phyloP scores from a whole-genome alignment of 92 coral and sea anemone genomes.

The Heteractis magnifica region DNA sequence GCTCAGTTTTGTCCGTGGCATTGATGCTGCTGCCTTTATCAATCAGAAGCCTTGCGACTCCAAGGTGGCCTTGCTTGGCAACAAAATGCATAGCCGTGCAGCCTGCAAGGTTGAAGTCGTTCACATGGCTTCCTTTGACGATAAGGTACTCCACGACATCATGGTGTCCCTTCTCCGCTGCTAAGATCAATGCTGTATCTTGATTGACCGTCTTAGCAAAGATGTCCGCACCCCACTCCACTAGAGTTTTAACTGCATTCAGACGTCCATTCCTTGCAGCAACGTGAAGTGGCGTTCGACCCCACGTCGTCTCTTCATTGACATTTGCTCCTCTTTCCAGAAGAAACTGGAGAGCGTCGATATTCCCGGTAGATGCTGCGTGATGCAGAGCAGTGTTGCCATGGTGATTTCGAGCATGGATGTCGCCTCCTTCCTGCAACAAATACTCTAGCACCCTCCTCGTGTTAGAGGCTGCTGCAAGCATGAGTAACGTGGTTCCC shows the following conservation, averaged over 20 bases:
- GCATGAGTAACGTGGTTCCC: conserved; percentile 49
- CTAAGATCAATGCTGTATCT: conserved; percentile 63
- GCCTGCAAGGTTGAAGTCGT: conserved; percentile 52
- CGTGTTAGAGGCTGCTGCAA: conserved; percentile 58
- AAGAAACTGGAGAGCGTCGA: conserved; percentile 35
- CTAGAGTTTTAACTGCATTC: conserved; percentile 29
- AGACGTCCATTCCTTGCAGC: conserved; percentile 57
- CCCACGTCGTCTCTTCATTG: conserved; percentile 64
- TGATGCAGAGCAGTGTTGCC: conserved; percentile 57
- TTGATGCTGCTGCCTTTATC: conserved; percentile 46
- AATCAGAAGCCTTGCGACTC: conserved; percentile 46
- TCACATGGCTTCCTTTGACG: conserved; percentile 40
- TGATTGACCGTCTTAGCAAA: conserved; percentile 50
- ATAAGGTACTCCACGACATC: conserved; percentile 49
- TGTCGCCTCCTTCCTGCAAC: conserved; percentile 45
- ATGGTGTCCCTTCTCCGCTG: conserved; percentile 61
- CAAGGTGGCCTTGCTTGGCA: conserved; percentile 53
- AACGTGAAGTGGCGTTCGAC: conserved; percentile 61
- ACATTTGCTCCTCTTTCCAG: conserved; percentile 56
- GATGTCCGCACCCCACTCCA: conserved; percentile 56
- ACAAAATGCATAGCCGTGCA: conserved; percentile 62
- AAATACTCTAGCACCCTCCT: conserved; percentile 48
- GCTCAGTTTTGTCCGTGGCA: conserved; percentile 45
- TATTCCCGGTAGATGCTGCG: conserved; percentile 62
- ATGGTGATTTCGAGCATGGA: conserved; percentile 46